Base-by-base conservation (phyloP, 2,113 vertebrate genomes). In the Piprites chloris region DNA sequence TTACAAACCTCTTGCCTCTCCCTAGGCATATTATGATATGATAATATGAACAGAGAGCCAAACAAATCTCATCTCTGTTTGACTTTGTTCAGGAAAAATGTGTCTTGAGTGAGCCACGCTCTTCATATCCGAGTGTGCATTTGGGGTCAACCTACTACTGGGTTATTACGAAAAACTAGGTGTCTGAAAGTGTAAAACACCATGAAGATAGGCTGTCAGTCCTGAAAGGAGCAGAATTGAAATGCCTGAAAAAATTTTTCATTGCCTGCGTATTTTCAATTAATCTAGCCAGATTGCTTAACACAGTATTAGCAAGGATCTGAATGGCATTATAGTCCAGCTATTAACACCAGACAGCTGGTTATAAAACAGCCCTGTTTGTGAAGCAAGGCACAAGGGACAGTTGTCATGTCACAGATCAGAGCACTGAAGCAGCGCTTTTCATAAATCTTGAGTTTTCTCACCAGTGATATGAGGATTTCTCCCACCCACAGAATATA, bases 351-450 rank as follows among this genome's bases (percentile, higher is more conserved):
- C 6, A 18, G 12, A 26, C 14, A 67, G 37, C 6, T 23, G 12
- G 4, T 18, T 53, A 8, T 23, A 9, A 5, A 73, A 24, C 27
- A 35, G 13, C 12, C 14, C 22, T 15, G 9, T 13, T 46, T 56
- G 8, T 0, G 0, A 71, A 53, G 8, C 28, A 53, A 42, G 8
- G 52, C 11, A 42, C 5, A 20, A 32, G 5, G 12, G 6, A 42
- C 26, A 67, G 6, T 23, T 44, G 8, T 1, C 6, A 3, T 47
- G n/a, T 33, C 28, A 58, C 9, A 27, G 7, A 52, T 3, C 16
- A 50, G 33, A 55, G 13, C 2, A 4, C n/a, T 1, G 1, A 46
- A 7, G 46, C 18, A 65, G 8, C 3, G 1, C 13, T 39, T 55
- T n/a, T 16, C 17, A 22, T 2, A 37, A 37, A 18, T 28, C 3